Evolutionary conservation across 1,140 invertebrate species (phyloP), one percentile per base, ranked within the genome.

Genomic region (Helicorthomorpha holstii): DNA sequence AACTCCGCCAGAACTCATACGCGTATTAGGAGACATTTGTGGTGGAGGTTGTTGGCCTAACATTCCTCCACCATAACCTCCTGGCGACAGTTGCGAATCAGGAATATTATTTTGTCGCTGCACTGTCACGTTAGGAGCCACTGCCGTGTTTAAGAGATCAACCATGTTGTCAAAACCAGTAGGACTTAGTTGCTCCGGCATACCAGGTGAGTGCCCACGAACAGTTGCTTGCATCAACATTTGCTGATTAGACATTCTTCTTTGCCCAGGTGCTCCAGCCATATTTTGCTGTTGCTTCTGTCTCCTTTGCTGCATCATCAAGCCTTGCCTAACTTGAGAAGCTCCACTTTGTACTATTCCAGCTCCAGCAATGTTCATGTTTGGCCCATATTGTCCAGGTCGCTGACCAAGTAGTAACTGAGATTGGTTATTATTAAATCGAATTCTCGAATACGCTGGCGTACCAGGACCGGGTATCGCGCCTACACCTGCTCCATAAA

Each of bases 121-220:
- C 27, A 73, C 22, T 7, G 26, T 12, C 4, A 49, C 83, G 67
- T 87, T 87, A 7, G 80, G 82, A 22, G 83, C 82, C 54, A 83
- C 81, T n/a, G 78, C 78, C 60, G 78, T 81, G 63, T 85, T 86
- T 55, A 87, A 69, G 57, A 87, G 68, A 52, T 77, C 82, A 63
- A 80, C 78, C 56, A 86, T 82, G 63, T 81, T 85, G 49, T 83
- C 79, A 59, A 82, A 72, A 63, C 65, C 48, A 51, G 54, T 46
- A 27, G 75, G 67, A 55, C 72, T 70, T 54, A 79, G 71, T 65
- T 78, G 70, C 53, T 64, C 61, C 41, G 70, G 73, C 48, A 57
- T 49, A 55, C 48, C 49, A 62, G 78, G 73, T 55, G 77, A 74
- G 66, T 78, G 79, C 60, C 75, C 74, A 51, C 74, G 74, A 16